Conservation (phyloP, 64 coral and sea anemone species). For the Pachyseris speciosa region DNA sequence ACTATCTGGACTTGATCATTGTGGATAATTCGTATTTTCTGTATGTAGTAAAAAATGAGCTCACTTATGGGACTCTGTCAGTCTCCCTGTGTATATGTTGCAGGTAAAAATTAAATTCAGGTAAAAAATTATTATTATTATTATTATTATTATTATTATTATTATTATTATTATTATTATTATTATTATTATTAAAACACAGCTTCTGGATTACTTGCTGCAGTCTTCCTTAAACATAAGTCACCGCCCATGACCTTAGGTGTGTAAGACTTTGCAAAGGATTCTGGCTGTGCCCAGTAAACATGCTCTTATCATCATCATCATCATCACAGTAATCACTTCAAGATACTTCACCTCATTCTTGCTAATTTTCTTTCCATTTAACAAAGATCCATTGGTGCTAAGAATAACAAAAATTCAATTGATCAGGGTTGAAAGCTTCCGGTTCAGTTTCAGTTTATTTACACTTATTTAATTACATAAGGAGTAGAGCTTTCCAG, state of each 20-base stretch:
- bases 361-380: conserved; percentile 75
- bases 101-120: too few species aligned
- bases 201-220: too few species aligned
- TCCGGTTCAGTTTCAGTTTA: neutral
- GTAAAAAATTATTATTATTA: too few species aligned
- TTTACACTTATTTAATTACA: too few species aligned
- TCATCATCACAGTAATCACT: neutral
- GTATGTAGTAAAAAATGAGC: neutral
- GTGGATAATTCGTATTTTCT: conserved; percentile 67
- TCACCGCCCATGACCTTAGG: too few species aligned
- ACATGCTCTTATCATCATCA: neutral
- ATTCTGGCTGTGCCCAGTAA: too few species aligned
- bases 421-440: neutral
- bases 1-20: conserved; percentile 89
- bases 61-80: neutral
- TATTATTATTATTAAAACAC: too few species aligned
- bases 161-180: too few species aligned
- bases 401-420: conserved; percentile 6
- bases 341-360: conserved; percentile 48
- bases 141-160: too few species aligned
- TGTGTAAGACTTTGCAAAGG: too few species aligned
- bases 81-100: too few species aligned
- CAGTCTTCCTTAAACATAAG: too few species aligned
- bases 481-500: neutral
- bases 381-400: conserved; percentile 80